phyloP scores from a whole-genome alignment of 2,888 invertebrate species.

The Eilema caniola region DNA sequence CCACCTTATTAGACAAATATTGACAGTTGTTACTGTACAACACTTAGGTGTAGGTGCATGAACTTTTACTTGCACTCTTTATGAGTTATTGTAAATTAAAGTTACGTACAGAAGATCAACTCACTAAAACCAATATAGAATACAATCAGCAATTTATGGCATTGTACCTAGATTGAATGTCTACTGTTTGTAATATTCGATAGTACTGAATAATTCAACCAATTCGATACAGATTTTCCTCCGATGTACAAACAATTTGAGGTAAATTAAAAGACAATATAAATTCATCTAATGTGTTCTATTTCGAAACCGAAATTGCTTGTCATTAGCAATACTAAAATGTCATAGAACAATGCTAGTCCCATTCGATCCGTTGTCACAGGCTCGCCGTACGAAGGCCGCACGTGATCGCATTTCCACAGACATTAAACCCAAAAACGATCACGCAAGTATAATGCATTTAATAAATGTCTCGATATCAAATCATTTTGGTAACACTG shows the following conservation, averaged over 20 bases:
- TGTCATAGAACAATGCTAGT: conserved; percentile 85
- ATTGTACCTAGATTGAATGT: conserved; percentile 26
- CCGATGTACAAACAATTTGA: conserved; percentile 62
- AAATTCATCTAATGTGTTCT: conserved; percentile 73
- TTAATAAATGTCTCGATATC: conserved; percentile 67
- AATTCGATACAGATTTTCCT: conserved; percentile 47
- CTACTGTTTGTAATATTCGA: conserved; percentile 39
- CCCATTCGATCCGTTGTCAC: conserved; percentile 68
- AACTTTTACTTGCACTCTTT: not conserved
- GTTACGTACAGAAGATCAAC: not conserved
- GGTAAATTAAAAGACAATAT: conserved; percentile 76
- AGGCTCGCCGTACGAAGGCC: conserved; percentile 75
- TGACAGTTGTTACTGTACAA: not conserved
- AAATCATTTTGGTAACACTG: conserved; percentile 67
- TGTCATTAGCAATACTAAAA: conserved; percentile 85
- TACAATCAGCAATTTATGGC: not conserved
- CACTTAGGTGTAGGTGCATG: not conserved
- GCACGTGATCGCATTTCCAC: conserved; percentile 83
- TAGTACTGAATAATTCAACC: conserved; percentile 38
- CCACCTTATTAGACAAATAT: not conserved
- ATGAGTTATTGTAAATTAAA: not conserved
- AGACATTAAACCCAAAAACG: conserved; percentile 71
- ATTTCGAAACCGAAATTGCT: conserved; percentile 84
- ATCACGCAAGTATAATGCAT: conserved; percentile 76
- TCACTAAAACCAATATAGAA: not conserved